phyloP scores from a whole-genome alignment of 30 jellyfish, hydroid and myxozoan genomes.

The Clytia hemisphaerica region DNA sequence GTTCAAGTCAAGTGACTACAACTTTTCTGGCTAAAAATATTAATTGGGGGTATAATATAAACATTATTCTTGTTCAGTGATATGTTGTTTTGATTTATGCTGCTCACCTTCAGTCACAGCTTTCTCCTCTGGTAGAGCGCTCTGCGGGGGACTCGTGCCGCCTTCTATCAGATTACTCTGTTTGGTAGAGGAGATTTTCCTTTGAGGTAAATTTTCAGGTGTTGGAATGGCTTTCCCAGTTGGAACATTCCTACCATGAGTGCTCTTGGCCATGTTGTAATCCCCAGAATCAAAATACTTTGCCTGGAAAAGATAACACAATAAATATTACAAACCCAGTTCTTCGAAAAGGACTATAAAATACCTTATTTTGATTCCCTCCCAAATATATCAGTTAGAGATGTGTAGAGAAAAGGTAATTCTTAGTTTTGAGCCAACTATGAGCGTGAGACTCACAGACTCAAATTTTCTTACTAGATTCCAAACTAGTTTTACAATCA shows the following conservation, averaged over 20 bases:
- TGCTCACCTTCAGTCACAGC: background rate
- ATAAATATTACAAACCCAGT: too few relatives aligned
- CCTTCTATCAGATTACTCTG: conserved; percentile 69
- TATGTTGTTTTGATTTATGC: conserved; percentile 6
- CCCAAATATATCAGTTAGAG: too few relatives aligned
- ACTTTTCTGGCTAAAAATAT: too few relatives aligned
- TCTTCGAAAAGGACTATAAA: too few relatives aligned
- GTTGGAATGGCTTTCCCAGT: conserved; percentile 95
- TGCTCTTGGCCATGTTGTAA: conserved; percentile 80
- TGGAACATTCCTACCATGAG: conserved; percentile 53
- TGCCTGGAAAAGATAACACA: conserved; percentile 61
- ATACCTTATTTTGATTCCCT: too few relatives aligned
- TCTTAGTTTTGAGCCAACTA: too few relatives aligned
- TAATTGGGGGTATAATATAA: too few relatives aligned
- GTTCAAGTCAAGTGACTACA: too few relatives aligned
- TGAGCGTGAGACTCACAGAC: too few relatives aligned
- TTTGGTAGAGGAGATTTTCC: conserved; percentile 72
- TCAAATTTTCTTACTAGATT: too few relatives aligned
- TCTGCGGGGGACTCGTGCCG: conserved; percentile 34
- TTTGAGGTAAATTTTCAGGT: conserved; percentile 77
- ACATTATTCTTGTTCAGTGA: background rate
- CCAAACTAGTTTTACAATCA: too few relatives aligned
- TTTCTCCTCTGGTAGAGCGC: conserved; percentile 36
- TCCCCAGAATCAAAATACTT: conserved; percentile 94
- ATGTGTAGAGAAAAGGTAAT: too few relatives aligned